phyloP scores from a whole-genome alignment of 2,113 vertebrate species.

The Argyrosomus japonicus region DNA sequence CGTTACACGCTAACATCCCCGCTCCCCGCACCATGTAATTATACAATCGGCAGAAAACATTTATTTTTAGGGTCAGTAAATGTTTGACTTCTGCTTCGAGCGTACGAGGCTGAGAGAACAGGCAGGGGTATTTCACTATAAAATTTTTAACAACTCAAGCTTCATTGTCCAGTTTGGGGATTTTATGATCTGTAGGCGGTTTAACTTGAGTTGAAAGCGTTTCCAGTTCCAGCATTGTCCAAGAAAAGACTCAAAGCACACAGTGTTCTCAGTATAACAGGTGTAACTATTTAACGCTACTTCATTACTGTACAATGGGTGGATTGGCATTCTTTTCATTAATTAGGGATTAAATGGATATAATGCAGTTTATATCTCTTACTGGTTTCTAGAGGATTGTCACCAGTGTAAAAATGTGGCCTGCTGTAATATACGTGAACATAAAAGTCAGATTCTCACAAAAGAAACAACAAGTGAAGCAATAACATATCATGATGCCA shows the following conservation, averaged over 20 bases:
- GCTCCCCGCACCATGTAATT: constrained; percentile 77
- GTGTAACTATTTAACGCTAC: constrained; percentile 58
- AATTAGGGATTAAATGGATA: constrained; percentile 10
- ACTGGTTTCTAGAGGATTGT: constrained; percentile 1
- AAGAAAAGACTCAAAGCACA: constrained; percentile 35
- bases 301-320: background rate
- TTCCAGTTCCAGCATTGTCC: constrained; percentile 54
- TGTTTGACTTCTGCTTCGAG: constrained; percentile 73
- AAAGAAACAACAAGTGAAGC: constrained; percentile 2
- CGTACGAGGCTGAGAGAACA: constrained; percentile 44
- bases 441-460: background rate
- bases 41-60: constrained; percentile 83
- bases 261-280: constrained; percentile 57
- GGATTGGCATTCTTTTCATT: constrained; percentile 8
- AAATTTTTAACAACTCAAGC: constrained; percentile 72
- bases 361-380: background rate
- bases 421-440: background rate
- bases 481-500: background rate
- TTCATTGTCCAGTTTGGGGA: constrained; percentile 74
- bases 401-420: background rate
- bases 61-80: constrained; percentile 84
- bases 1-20: constrained; percentile 76
- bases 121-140: constrained; percentile 75
- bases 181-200: constrained; percentile 71
- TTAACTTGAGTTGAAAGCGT: constrained; percentile 60